Percentiles rank a stretch among this genome's conserved stretches.
These are phyloP conservation scores for Leptobrachium leishanense DNA, from an alignment of 2,113 vertebrate species.

Conservation along the genomic window DNA sequence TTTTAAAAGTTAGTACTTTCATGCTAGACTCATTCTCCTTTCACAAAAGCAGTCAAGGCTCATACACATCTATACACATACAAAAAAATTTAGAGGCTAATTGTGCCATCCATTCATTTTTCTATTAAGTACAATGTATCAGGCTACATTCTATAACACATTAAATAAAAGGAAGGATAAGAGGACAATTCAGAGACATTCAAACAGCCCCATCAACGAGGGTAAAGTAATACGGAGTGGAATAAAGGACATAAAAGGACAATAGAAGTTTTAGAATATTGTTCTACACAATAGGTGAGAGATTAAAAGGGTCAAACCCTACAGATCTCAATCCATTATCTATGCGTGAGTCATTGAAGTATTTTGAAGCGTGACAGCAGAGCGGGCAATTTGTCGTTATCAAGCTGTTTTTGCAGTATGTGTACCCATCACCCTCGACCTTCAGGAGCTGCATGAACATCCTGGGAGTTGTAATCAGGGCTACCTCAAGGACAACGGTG, in stretches of 20 bases:
- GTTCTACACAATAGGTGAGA: neutral
- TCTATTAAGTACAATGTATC: slow-evolving; percentile 2
- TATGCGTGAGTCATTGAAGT: neutral
- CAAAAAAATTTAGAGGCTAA: neutral
- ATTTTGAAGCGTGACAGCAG: neutral
- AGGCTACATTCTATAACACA: neutral
- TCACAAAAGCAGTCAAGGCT: neutral
- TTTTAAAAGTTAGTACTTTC: neutral
- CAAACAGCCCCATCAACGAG: neutral
- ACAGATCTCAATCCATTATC: neutral
- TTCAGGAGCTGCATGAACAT: too few species aligned
- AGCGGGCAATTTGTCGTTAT: neutral
- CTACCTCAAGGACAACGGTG: too few species aligned
- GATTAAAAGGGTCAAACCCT: neutral
- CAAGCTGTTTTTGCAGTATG: neutral
- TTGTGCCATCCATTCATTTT: slow-evolving; percentile 11
- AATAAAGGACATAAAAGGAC: neutral
- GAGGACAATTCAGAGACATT: neutral
- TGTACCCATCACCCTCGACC: too few species aligned
- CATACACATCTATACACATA: neutral
- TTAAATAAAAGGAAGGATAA: slow-evolving; percentile 2
- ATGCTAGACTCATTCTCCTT: neutral
- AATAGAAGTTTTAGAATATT: neutral
- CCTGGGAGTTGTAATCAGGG: too few species aligned
- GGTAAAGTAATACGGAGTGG: neutral